Base-by-base conservation (phyloP, 2,797 vertebrate genomes). In the Mus caroli region DNA sequence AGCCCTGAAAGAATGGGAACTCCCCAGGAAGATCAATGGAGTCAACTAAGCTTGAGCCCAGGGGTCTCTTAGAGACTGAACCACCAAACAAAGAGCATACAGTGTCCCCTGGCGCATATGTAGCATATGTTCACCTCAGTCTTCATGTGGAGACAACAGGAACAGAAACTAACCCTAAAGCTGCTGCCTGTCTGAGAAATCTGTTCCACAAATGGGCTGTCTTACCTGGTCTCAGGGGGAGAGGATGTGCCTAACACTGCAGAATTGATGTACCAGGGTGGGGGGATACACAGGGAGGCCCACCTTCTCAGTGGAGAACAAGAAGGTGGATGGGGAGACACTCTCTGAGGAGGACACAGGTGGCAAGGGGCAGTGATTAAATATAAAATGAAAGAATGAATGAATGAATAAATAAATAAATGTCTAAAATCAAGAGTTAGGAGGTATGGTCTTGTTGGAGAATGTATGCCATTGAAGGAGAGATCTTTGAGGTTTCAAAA, bases 221-320 rank as follows among this genome's bases (percentile, higher is more conserved):
- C 34, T 69, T n/a, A 15, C 15, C 34, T 69, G 15, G 34, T 69
- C 14, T 69, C 67, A 69, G 15, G n/a, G 15, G 15, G 67, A 69
- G 15, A n/a, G 5, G 34, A 69, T 69, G 14, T 69, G 31, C 14
- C 64, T 69, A n/a, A 69, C 34, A 69, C 14, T n/a, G 67, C 67
- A 69, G 26, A 69, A 69, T n/a, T 69, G 67, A n/a, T 69, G 67
- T 69, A 31, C 64, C 28, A 15, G 5, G 31, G 31, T 31, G 1
- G 64, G 13, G 12, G 31, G 5, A 67, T n/a, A 69, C 31, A 0
- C 34, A 8, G 67, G 2, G 31, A 4, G 26, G 31, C 2, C 2
- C 6, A 69, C 14, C 6, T 64, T 64, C 28, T 17, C 67, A 69
- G 34, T 69, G 67, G 34, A 69, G 67, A n/a, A 69, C 15, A n/a